Conservation (phyloP, 2,888 invertebrate genomes). For the Drosophila tanythrix region DNA sequence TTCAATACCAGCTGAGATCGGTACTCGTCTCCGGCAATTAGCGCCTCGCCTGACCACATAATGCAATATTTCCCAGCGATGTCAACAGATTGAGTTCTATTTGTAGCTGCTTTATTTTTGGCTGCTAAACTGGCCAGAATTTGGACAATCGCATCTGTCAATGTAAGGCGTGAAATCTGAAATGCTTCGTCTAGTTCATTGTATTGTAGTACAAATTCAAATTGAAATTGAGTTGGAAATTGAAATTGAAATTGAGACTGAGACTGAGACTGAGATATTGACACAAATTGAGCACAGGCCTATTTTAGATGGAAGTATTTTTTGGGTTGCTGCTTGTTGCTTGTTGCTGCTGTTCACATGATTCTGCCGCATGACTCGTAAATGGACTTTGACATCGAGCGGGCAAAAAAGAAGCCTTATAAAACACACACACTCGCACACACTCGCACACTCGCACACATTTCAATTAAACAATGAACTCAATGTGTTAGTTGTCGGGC, state of each 20-base stretch:
- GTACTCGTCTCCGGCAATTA: constrained; percentile 19
- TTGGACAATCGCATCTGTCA: neutral
- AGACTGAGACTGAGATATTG: constrained; percentile 38
- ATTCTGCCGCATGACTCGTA: constrained; percentile 72
- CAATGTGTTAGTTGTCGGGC: constrained; percentile 31
- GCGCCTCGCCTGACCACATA: constrained; percentile 3
- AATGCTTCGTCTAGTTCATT: constrained; percentile 38
- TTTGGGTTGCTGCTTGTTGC: constrained; percentile 28
- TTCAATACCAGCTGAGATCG: constrained; percentile 7
- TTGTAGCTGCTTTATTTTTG: constrained; percentile 26
- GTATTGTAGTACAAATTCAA: constrained; percentile 50
- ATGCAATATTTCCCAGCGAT: constrained; percentile 5
- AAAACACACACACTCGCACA: neutral
- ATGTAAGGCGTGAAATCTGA: neutral
- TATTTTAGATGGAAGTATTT: constrained; percentile 24
- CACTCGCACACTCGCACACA: neutral
- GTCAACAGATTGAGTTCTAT: constrained; percentile 12
- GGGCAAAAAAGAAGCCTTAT: constrained; percentile 24
- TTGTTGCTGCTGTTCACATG: constrained; percentile 53
- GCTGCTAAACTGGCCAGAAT: neutral
- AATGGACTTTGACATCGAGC: constrained; percentile 67
- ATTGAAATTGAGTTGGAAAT: constrained; percentile 23
- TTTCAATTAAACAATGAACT: constrained; percentile 37
- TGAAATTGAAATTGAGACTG: constrained; percentile 26
- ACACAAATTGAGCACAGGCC: constrained; percentile 50